Percentiles rank a stretch among this genome's conserved stretches.
Conservation (phyloP, 2,113 vertebrate species). For the Corythaeola cristata region DNA sequence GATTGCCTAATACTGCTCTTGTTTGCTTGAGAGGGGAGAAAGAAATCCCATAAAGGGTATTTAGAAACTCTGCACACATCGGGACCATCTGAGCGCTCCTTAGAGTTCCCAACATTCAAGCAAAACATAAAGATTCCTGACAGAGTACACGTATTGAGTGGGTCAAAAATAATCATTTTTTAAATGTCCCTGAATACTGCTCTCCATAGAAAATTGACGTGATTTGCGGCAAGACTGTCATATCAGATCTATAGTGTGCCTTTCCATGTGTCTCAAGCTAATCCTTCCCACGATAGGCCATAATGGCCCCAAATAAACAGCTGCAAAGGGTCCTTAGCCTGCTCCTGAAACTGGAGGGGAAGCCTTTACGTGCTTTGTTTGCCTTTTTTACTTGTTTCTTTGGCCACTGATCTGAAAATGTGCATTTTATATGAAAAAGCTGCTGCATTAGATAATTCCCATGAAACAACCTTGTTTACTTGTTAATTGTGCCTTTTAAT, state of each 20-base stretch:
- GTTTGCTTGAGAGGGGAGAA: background rate
- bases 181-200: background rate
- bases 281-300: background rate
- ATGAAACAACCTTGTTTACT: background rate
- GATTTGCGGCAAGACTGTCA: background rate
- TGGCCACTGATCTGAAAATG: background rate
- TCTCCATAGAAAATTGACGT: background rate
- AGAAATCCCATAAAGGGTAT: background rate
- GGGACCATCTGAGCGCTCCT: background rate
- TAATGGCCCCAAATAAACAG: background rate
- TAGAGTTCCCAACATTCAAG: background rate
- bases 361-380: background rate
- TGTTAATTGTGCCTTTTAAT: background rate
- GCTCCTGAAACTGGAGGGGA: background rate
- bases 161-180: slow-evolving; percentile 8
- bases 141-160: background rate
- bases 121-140: background rate
- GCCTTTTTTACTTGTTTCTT: background rate
- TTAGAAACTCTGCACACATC: background rate
- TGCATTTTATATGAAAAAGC: background rate
- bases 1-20: background rate
- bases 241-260: background rate
- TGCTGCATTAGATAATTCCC: background rate
- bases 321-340: background rate
- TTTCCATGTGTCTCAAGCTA: background rate